Conservation (phyloP, 2,113 vertebrate species). For the Pseudorasbora parva region DNA sequence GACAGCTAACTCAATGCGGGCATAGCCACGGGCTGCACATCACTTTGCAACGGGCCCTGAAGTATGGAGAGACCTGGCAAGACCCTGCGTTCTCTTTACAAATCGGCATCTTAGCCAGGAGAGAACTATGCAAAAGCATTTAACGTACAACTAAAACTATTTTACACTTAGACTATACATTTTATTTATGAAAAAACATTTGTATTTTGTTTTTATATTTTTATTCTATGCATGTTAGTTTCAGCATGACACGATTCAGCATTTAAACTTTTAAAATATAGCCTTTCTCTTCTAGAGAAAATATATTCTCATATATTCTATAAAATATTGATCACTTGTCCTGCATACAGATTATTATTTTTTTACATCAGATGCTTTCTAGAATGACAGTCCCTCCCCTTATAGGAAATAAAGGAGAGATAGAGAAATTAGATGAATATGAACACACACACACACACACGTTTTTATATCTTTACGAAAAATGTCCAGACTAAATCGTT, state of each 20-base stretch:
- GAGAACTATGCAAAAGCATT: constrained; percentile 38
- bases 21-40: constrained; percentile 51
- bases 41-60: constrained; percentile 53
- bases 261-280: neutral
- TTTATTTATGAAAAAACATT: no score
- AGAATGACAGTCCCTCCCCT: neutral
- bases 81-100: constrained; percentile 12
- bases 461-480: no score
- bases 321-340: neutral
- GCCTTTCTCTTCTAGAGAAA: neutral
- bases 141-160: neutral
- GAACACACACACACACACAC: neutral
- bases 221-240: no score
- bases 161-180: no score
- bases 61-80: constrained; percentile 41
- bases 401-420: neutral
- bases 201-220: no score
- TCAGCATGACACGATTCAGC: neutral
- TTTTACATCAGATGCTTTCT: neutral
- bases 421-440: neutral
- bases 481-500: no score
- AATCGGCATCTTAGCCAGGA: constrained; percentile 9
- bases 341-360: no score
- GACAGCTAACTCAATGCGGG: constrained; percentile 53
- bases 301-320: no score